Evolutionary conservation across 2,797 vertebrate genomes (phyloP).

Genomic region (Rhinoraja longicauda): DNA sequence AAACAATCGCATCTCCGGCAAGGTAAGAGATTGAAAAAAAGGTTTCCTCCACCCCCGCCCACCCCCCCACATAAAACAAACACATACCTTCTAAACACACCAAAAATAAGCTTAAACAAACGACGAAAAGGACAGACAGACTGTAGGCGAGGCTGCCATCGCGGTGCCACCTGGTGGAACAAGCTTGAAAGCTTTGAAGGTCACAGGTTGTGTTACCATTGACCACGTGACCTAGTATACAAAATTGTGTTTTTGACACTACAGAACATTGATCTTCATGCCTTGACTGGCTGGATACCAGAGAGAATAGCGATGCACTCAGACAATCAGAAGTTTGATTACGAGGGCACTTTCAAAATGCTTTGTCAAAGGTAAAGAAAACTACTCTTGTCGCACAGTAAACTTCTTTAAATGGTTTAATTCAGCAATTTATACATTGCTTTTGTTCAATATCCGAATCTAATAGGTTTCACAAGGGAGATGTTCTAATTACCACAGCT

Average conservation of each 20-base stretch:
- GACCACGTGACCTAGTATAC: neutral
- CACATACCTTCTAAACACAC: too few relatives aligned
- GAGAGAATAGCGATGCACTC: conserved; percentile 99
- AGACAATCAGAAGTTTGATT: conserved; percentile 91
- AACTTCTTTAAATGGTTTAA: neutral
- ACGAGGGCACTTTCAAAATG: conserved; percentile 91
- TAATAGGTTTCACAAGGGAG: conserved; percentile 87
- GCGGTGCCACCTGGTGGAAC: too few relatives aligned
- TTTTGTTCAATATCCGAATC: conserved; percentile 27
- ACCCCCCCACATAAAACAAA: too few relatives aligned
- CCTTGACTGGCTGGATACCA: conserved; percentile 97
- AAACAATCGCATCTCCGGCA: too few relatives aligned
- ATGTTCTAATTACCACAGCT: conserved; percentile 90
- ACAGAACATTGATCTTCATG: conserved; percentile 96
- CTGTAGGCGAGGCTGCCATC: too few relatives aligned
- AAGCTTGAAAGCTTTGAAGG: neutral
- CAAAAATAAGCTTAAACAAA: too few relatives aligned
- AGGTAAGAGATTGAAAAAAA: too few relatives aligned
- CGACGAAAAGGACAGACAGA: too few relatives aligned
- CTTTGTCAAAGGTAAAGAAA: conserved; percentile 82
- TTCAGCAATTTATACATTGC: neutral
- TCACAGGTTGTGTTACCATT: neutral
- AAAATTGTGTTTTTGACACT: conserved; percentile 26
- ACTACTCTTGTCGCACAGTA: neutral
- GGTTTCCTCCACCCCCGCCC: too few relatives aligned